These are phyloP conservation scores for Ochropacha duplaris DNA, from an alignment of 2,888 invertebrate species.

Conservation along the genomic window DNA sequence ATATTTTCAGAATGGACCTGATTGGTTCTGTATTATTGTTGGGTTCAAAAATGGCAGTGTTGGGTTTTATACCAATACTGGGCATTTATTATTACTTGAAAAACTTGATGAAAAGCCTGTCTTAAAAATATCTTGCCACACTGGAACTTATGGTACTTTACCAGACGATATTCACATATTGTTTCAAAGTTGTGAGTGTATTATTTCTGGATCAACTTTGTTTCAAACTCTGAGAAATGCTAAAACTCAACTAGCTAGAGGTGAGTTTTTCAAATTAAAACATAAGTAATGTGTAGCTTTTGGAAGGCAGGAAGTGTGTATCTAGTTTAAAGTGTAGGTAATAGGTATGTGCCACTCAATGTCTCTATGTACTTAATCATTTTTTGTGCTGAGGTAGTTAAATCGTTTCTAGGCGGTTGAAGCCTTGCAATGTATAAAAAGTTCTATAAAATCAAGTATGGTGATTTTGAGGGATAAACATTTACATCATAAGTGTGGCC, in stretches of 20 bases:
- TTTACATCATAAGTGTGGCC: no score
- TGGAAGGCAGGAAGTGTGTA: no score
- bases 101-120: constrained; percentile 93
- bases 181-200: constrained; percentile 88
- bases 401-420: no score
- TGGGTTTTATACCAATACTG: constrained; percentile 94
- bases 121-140: constrained; percentile 89
- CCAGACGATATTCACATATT: constrained; percentile 89
- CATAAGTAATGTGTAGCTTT: no score
- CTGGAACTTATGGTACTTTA: constrained; percentile 77
- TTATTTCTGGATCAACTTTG: constrained; percentile 89
- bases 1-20: constrained; percentile 85
- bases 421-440: no score
- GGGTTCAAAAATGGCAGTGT: constrained; percentile 94
- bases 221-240: constrained; percentile 91
- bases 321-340: no score
- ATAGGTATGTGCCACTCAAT: no score
- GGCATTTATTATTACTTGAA: constrained; percentile 91
- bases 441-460: no score
- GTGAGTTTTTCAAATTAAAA: constrained; percentile 60
- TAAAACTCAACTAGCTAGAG: constrained; percentile 90
- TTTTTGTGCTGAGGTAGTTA: no score
- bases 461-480: no score
- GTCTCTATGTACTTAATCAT: no score
- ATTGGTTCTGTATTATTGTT: constrained; percentile 96